Evolutionary conservation across 2,888 invertebrate genomes (phyloP), one percentile per base, ranked within the genome.

Genomic region (Ennomos fuscantarius): DNA sequence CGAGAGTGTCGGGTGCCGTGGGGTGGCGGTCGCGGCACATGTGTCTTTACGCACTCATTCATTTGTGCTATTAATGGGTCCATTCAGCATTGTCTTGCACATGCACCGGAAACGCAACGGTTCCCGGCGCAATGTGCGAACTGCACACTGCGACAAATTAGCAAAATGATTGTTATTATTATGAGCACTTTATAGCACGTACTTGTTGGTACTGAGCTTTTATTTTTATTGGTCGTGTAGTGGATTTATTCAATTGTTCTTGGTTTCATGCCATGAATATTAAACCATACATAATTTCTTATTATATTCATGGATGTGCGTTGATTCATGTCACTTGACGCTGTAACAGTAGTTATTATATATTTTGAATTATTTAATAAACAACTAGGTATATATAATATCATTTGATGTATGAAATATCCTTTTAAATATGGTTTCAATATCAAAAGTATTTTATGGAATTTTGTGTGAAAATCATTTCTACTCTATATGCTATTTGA

Each of bases 41-140:
- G 87, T 89, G 87, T 82, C 73, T 66, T 83, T 86, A 86, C 88
- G 79, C 86, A 81, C 80, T 87, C 89, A 91, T 90, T 89, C 88
- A 88, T 79, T 82, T 81, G 75, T 82, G 83, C 87, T 89, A 89
- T 89, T 90, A 89, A 88, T 87, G 89, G 83, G 82, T 80, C 86
- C 90, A 89, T 90, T 89, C 85, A 86, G 76, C 81, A 91, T 91
- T 90, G 90, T 90, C 86, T 83, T 84, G 89, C 91, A 91, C 78
- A 89, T 91, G 91, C 87, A 82, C 86, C 89, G 90, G 91, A 91
- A 86, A 82, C 77, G 69, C 69, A 71, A 67, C 76, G 68, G 70
- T 66, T 73, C 55, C 55, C 57, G 42, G 15, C 56, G 48, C 60
- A 55, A 52, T 49, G 51, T 62, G 69, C 65, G 58, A 51, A 61